Evolutionary conservation across 2,113 vertebrate species (phyloP), one percentile per base, ranked within the genome.

Genomic region (Rhodinocichla rosea): DNA sequence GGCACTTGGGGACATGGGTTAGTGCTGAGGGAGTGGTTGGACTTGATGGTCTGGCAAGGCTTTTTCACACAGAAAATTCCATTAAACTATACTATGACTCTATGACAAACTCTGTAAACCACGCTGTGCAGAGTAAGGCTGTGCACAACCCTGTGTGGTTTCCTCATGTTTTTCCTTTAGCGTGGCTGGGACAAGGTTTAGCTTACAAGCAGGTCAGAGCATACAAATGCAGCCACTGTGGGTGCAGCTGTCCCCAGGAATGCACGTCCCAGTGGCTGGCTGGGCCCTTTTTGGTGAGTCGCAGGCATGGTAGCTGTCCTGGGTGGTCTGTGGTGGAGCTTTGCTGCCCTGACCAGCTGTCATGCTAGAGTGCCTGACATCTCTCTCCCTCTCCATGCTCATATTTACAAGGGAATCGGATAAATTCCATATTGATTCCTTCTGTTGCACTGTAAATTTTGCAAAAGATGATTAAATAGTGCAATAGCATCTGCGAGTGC

Each of bases 391-490:
- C 78, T 57, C 83, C 82, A 13, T 52, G 92, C 97, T 98, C 97
- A 47, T 96, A 94, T 98, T 98, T 98, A 96, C 97, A 95, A 95
- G 88, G 95, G 95, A 97, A 97, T 59, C 97, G 90, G 97, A 98
- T 98, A 98, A 98, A 98, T 98, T 97, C 96, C 1, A 37, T 98
- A 98, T 98, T 94, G 98, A 98, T 98, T 90, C 97, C 96, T 96
- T 64, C 88, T 89, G 96, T 88, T 92, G 95, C 97, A 82, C 98
- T 98, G 97, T 98, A 98, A 97, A 98, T 98, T 98, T 98, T 98
- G 97, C 98, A 97, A 98, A 97, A 98, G 97, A 98, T 98, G 98
- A 98, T 98, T 98, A 98, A 98, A 98, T 98, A 97, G 98, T 39
- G 96, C 98, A 98, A 98, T 98, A 98, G 97, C 96, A 94, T 87